These are phyloP conservation scores for Drosophila neotestacea DNA, from an alignment of 2,888 invertebrate genomes.

Conservation along the genomic window DNA sequence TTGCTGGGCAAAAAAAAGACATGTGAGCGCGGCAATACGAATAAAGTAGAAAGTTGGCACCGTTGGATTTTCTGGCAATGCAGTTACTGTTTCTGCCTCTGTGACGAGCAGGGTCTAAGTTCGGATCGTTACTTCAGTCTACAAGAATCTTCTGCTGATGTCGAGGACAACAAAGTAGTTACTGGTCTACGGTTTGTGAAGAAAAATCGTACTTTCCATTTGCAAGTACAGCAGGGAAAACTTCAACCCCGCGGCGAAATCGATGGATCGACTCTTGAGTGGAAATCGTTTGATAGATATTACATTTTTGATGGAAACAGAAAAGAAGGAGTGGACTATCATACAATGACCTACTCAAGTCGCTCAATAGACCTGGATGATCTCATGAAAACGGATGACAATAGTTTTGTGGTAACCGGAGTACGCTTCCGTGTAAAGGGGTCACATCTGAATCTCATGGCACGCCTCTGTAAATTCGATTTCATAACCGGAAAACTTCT, in stretches of 20 bases:
- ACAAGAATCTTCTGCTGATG: constrained; percentile 87
- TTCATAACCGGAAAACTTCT: constrained; percentile 90
- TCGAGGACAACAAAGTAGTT: constrained; percentile 90
- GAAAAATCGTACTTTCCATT: constrained; percentile 91
- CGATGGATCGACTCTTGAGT: constrained; percentile 87
- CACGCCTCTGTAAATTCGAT: constrained; percentile 91
- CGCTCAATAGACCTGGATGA: constrained; percentile 93
- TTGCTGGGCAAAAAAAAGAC: constrained; percentile 87
- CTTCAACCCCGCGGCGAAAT: constrained; percentile 89
- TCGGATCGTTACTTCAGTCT: constrained; percentile 94
- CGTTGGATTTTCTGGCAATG: constrained; percentile 95
- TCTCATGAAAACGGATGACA: constrained; percentile 88
- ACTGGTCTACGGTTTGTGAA: constrained; percentile 92
- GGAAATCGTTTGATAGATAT: constrained; percentile 90
- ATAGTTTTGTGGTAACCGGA: constrained; percentile 90
- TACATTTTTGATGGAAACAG: constrained; percentile 87
- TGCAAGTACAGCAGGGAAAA: constrained; percentile 92
- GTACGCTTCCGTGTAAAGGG: constrained; percentile 91
- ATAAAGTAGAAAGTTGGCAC: constrained; percentile 94
- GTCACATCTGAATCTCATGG: constrained; percentile 93
- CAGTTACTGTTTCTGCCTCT: constrained; percentile 95
- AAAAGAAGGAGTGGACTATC: constrained; percentile 89
- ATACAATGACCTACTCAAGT: constrained; percentile 91
- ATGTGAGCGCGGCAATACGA: constrained; percentile 87
- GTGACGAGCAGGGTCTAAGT: constrained; percentile 90